phyloP scores from a whole-genome alignment of 2,888 invertebrate species.

The Chrysomela aeneicollis region DNA sequence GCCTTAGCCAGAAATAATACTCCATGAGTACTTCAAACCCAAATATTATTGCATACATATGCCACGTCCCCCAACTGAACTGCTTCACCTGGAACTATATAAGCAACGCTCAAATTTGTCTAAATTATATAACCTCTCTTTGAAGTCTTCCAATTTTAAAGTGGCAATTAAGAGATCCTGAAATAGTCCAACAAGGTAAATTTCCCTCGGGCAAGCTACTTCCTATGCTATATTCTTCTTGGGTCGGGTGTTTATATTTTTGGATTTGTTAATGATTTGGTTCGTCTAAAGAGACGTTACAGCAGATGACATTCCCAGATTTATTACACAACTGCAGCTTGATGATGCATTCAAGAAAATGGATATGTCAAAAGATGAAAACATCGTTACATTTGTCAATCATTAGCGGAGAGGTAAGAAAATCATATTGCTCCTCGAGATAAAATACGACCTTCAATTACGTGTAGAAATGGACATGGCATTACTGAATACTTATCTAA shows the following conservation, averaged over 20 bases:
- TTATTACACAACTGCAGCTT: slow-evolving; percentile 9
- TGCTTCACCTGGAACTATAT: not conserved
- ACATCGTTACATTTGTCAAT: too few species aligned
- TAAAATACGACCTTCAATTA: too few species aligned
- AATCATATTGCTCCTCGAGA: too few species aligned
- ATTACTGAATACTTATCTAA: too few species aligned
- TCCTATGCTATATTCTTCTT: slow-evolving; percentile 27
- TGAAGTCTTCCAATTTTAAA: slow-evolving; percentile 32
- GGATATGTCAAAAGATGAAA: too few species aligned
- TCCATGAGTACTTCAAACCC: too few species aligned
- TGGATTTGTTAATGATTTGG: slow-evolving; percentile 16
- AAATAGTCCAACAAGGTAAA: slow-evolving; percentile 32
- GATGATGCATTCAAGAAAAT: not conserved
- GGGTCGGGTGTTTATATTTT: slow-evolving; percentile 24
- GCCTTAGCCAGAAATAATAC: too few species aligned
- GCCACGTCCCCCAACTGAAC: not conserved
- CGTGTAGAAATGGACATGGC: too few species aligned
- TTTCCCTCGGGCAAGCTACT: slow-evolving; percentile 22
- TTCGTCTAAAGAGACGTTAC: slow-evolving; percentile 10
- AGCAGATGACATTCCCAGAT: slow-evolving; percentile 17
- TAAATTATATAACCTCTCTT: slow-evolving; percentile 30
- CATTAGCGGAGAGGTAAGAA: too few species aligned
- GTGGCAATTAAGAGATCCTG: slow-evolving; percentile 25
- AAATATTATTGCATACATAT: not conserved
- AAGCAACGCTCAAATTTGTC: slow-evolving; percentile 23